Base-by-base conservation (phyloP, 2,797 vertebrate species). In the Columba guinea region DNA sequence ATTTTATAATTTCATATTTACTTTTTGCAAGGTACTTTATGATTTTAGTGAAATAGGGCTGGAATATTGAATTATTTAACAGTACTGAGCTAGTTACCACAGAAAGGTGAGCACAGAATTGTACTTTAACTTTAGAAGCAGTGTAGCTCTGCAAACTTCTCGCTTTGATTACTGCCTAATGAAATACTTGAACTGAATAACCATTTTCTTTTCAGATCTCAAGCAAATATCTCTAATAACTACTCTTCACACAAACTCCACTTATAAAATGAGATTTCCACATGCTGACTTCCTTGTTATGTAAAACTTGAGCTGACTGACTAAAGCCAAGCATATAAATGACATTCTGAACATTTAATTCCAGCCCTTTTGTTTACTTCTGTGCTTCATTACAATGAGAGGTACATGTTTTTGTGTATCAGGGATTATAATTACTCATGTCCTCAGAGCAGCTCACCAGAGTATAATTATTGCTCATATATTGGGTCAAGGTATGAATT, bases 281-380 rank as follows among this genome's bases (percentile, higher is more conserved):
- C 26, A 32, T 32, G n/a, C n/a, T 63, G 59, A 26, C 15, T 82
- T 86, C 30, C 52, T 94, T 23, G 12, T 62, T 67, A 76, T 14
- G 24, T 88, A 79, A 91, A 88, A 76, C 56, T 53, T 82, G 10
- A 41, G n/a, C 34, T 75, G 52, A 60, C 24, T 63, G 21, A 56
- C 49, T 67, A 84, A 74, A 87, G 80, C 19, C 8, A 6, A 87
- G 48, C 18, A 58, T 60, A 63, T 21, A 92, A 90, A 87, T 79
- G 59, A 59, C 52, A 70, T 80, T 79, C 77, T 84, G 80, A 95
- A 87, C 35, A 79, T 89, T 79, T 67, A 76, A 44, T 73, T 83
- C 78, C 83, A 74, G 53, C 58, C 15, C 12, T 74, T 83, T 95
- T 96, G 51, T 94, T 95, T 88, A 80, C 58, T 83, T 84, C 89